Evolutionary conservation across 2,113 vertebrate species (phyloP), one percentile per base, ranked within the genome.

Genomic region (Ptilorrhoa leucosticta): DNA sequence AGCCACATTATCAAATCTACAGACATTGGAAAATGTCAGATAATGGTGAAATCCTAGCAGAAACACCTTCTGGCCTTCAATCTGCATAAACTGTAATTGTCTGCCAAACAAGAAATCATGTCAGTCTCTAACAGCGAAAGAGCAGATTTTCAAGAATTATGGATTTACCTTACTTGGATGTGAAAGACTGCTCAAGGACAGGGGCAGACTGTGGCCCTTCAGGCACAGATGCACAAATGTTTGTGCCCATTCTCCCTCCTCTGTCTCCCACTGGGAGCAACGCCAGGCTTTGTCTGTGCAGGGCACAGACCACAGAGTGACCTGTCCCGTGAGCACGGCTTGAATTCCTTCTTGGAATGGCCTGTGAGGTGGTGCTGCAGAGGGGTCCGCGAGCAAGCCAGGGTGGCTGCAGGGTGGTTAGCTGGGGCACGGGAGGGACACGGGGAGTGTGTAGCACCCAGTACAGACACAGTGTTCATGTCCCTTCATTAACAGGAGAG

Each of bases 301-400:
- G n/a, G 39, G 15, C 5, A 0, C 19, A 22, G 37, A n/a, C 11
- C 68, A 30, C 1, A 5, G 50, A 61, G 61, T 9, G 66, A 20
- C 28, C 8, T 2, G 0, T 40, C 31, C 42, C 4, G 6, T 11
- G 8, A 85, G 48, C 37, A 13, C 2, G 8, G 30, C 50, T 24
- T 61, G 57, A 19, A 27, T 33, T 53, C 40, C 42, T 50, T 21
- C n/a, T 27, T 27, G 65, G 56, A 63, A 53, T 7, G 14, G 33
- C 8, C 20, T 42, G 31, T 6, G 14, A 18, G 16, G 28, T 60
- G 84, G 15, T 45, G 44, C 50, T 73, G 50, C 60, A 60, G 48
- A 21, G 30, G 8, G 11, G 8, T 35, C 60, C 48, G 2, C 1
- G 19, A 82, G 33, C 33, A 44, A 23, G 35, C 0, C 0, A 48